Conservation (phyloP, 2,113 vertebrate species). For the Alosa alosa region DNA sequence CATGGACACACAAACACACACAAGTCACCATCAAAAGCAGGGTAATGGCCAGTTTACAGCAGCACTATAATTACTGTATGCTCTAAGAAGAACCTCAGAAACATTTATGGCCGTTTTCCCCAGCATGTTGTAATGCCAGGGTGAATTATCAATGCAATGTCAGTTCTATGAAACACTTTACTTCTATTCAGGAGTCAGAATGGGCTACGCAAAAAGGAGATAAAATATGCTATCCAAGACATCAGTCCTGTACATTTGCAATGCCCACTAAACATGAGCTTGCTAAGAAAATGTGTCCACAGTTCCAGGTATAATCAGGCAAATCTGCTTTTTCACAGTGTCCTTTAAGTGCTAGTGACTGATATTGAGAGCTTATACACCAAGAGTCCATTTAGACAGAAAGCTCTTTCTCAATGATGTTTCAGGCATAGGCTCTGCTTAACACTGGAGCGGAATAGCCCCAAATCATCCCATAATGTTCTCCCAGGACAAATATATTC, state of each 20-base stretch:
- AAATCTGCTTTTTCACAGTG: not conserved
- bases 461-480: not conserved
- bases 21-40: not conserved
- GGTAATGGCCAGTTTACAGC: not conserved
- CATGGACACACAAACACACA: slow-evolving; percentile 1
- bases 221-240: not conserved
- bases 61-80: not conserved
- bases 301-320: not conserved
- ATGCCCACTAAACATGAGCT: not conserved
- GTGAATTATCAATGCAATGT: not conserved
- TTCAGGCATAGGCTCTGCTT: not conserved
- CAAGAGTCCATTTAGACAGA: not conserved
- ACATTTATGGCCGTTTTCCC: not conserved
- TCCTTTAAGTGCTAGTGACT: not conserved
- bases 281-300: not conserved
- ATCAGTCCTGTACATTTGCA: not conserved
- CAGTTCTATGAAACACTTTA: not conserved
- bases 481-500: not conserved
- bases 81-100: not conserved
- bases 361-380: not conserved
- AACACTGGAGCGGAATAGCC: not conserved
- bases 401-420: not conserved
- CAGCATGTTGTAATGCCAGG: not conserved
- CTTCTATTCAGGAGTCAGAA: not conserved
- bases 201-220: not conserved